These are phyloP conservation scores for Tinamus major DNA, from an alignment of 2,797 vertebrate species.

Conservation along the genomic window DNA sequence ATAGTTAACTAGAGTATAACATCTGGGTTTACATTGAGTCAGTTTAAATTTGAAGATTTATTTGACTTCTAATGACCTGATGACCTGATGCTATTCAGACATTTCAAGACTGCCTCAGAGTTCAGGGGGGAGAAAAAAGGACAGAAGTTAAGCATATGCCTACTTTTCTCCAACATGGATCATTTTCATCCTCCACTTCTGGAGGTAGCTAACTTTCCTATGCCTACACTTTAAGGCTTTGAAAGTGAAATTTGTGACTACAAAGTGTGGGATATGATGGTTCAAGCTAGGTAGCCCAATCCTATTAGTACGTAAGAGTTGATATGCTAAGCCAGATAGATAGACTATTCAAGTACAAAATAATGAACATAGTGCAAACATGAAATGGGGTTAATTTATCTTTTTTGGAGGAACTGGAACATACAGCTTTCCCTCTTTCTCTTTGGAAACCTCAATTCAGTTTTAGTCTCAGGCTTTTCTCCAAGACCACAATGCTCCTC, in stretches of 20 bases:
- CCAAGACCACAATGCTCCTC: neutral
- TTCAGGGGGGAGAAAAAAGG: neutral
- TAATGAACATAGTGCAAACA: neutral
- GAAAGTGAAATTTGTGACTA: conserved; percentile 89
- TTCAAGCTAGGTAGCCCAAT: conserved; percentile 85
- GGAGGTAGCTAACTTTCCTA: neutral
- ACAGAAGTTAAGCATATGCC: neutral
- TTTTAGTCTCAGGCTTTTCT: neutral
- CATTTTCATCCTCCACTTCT: neutral
- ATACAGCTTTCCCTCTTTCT: neutral
- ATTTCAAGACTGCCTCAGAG: neutral
- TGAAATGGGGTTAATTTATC: neutral
- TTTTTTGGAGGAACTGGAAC: neutral
- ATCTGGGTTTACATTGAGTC: neutral
- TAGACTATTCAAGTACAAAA: conserved; percentile 83
- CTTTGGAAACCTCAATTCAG: neutral
- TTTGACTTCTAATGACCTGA: neutral
- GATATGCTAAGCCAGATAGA: conserved; percentile 85
- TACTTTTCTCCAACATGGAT: neutral
- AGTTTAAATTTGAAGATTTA: neutral
- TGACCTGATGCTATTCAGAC: neutral
- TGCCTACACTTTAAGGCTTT: conserved; percentile 78
- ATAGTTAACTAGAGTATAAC: neutral
- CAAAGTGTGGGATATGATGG: conserved; percentile 86
- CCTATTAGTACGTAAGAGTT: conserved; percentile 78